Evolutionary conservation across 2,797 vertebrate species (phyloP).

Genomic region (Pelodytes ibericus): DNA sequence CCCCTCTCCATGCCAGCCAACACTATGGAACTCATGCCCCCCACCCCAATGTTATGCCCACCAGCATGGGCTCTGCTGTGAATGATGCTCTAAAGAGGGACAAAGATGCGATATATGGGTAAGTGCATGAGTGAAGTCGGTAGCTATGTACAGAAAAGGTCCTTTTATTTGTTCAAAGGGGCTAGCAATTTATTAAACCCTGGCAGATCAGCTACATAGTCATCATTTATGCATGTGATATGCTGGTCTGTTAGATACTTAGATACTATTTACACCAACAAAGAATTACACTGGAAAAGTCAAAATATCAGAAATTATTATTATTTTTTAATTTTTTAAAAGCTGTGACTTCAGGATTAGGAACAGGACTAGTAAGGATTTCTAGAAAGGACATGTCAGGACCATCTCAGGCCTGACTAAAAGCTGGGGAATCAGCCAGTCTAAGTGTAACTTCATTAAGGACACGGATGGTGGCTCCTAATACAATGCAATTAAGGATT

Average conservation of each 20-base stretch:
- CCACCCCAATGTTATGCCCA: conserved; percentile 98
- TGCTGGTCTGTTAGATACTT: conserved; percentile 4
- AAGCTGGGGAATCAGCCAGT: neutral
- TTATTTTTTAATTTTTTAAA: neutral
- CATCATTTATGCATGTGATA: conserved; percentile 2
- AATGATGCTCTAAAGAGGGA: conserved; percentile 99
- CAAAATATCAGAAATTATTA: neutral
- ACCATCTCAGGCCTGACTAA: too few relatives aligned
- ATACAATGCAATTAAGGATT: conserved; percentile 47
- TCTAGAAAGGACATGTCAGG: too few relatives aligned
- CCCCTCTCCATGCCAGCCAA: conserved; percentile 96
- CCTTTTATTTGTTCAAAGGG: too few relatives aligned
- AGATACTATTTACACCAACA: conserved; percentile 19
- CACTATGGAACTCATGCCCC: conserved; percentile 98
- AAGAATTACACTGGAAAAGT: too few relatives aligned
- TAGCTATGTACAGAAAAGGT: too few relatives aligned
- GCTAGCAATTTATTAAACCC: too few relatives aligned
- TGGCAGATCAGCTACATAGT: too few relatives aligned
- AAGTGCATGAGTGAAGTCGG: conserved; percentile 66
- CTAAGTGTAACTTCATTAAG: conserved; percentile 31
- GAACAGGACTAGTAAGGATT: too few relatives aligned
- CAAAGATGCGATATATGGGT: conserved; percentile 99
- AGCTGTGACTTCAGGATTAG: neutral
- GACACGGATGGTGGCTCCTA: conserved; percentile 18
- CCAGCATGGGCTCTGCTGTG: conserved; percentile 98